phyloP scores from a whole-genome alignment of 2,113 vertebrate species.

The Mirza zaza region DNA sequence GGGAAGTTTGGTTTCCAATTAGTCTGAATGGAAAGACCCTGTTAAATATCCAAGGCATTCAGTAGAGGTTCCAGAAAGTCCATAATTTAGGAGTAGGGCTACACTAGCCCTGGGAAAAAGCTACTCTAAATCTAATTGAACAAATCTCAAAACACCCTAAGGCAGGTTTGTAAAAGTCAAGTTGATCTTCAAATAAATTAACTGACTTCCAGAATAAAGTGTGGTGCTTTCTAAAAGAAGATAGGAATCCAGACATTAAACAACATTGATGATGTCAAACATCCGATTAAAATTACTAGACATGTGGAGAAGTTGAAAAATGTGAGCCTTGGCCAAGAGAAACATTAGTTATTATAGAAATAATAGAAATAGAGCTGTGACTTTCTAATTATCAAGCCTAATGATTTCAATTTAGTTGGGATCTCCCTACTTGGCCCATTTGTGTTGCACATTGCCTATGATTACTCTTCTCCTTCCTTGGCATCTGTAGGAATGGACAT shows the following conservation, averaged over 20 bases:
- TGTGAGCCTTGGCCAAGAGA: background rate
- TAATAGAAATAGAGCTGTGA: background rate
- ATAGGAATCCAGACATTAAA: background rate
- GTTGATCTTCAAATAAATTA: background rate
- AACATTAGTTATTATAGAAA: background rate
- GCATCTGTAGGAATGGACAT: fast-evolving
- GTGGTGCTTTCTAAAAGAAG: background rate
- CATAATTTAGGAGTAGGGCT: fast-evolving
- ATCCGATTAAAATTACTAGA: background rate
- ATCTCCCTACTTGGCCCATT: background rate
- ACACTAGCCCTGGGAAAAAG: background rate
- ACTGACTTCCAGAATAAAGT: background rate
- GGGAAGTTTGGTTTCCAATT: background rate
- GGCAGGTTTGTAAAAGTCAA: background rate
- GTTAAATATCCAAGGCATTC: background rate
- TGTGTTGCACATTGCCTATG: fast-evolving
- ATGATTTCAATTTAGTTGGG: background rate
- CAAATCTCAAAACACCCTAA: too few relatives aligned
- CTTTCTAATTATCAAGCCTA: background rate
- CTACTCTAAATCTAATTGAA: background rate
- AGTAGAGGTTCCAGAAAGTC: background rate
- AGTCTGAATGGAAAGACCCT: too few relatives aligned
- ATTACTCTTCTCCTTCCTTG: fast-evolving
- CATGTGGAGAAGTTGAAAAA: background rate
- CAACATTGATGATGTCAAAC: background rate